A percentile compares a stretch with the other conserved stretches of the same genome.
Conservation (phyloP, 2,797 vertebrate species). For the Anniella stebbinsi region DNA sequence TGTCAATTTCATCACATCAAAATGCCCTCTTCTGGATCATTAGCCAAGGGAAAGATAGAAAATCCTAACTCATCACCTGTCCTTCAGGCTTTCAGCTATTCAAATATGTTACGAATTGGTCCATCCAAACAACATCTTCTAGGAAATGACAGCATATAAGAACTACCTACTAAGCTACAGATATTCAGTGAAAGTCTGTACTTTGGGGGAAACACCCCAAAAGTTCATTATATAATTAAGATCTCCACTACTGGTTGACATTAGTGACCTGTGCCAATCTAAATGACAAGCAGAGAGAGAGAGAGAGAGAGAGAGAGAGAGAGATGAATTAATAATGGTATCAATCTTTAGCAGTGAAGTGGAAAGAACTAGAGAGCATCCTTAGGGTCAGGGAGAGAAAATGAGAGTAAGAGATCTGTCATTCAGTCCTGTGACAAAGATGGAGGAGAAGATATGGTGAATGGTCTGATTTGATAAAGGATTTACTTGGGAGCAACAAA, state of each 20-base stretch:
- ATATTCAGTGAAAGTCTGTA: not conserved
- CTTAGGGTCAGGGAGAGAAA: not conserved
- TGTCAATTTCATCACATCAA: slow-evolving; percentile 28
- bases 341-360: not conserved
- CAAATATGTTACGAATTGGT: slow-evolving; percentile 9
- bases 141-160: not conserved
- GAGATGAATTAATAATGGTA: not conserved
- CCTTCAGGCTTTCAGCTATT: slow-evolving; percentile 1
- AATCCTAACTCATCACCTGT: slow-evolving; percentile 29
- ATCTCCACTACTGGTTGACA: not conserved
- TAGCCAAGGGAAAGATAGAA: slow-evolving; percentile 43
- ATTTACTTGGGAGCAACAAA: slow-evolving; percentile 2
- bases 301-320: too few species aligned
- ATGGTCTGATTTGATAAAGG: not conserved
- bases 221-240: slow-evolving; percentile 9
- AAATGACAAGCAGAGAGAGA: not conserved
- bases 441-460: not conserved
- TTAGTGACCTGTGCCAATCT: not conserved
- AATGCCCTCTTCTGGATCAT: slow-evolving; percentile 51
- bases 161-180: not conserved
- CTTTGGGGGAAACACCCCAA: not conserved
- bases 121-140: slow-evolving; percentile 51
- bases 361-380: not conserved
- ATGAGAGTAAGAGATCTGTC: not conserved
- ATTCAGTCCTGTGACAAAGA: not conserved